These are phyloP conservation scores for Spermophilus dauricus DNA, from an alignment of 2,113 vertebrate species.

Conservation along the genomic window DNA sequence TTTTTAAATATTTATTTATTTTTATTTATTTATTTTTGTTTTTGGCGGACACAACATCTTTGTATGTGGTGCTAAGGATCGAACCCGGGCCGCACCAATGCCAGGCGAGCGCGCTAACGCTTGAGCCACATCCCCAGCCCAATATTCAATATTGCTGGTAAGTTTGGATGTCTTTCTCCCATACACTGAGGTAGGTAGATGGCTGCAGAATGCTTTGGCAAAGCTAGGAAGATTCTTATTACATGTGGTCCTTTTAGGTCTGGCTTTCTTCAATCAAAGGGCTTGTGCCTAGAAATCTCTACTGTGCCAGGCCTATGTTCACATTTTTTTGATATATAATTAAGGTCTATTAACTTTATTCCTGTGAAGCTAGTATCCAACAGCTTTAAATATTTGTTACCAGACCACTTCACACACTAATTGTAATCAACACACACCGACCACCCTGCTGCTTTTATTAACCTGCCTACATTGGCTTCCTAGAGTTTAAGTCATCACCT, in stretches of 20 bases:
- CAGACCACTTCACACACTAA: not conserved
- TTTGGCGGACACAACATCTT: too few species aligned
- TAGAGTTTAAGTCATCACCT: not conserved
- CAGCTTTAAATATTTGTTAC: not conserved
- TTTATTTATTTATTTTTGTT: too few species aligned
- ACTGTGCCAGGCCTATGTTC: not conserved
- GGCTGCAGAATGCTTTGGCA: not conserved
- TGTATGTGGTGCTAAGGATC: too few species aligned
- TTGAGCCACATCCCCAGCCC: too few species aligned
- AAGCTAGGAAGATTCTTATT: not conserved
- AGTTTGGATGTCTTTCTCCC: not conserved
- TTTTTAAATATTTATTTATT: too few species aligned
- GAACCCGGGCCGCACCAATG: too few species aligned
- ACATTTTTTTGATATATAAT: not conserved
- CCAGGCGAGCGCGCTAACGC: too few species aligned
- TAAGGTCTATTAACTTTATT: too few species aligned
- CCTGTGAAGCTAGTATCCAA: too few species aligned
- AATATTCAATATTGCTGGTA: not conserved
- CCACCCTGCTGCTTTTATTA: too few species aligned
- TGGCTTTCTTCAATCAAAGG: not conserved
- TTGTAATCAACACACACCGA: too few species aligned
- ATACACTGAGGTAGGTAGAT: not conserved
- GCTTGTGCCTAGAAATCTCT: not conserved
- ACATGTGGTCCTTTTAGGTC: not conserved
- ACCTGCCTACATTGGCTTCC: accelerated